Evolutionary conservation across 2,113 vertebrate genomes (phyloP), one percentile per base, ranked within the genome.

Genomic region (Pelodiscus sinensis): DNA sequence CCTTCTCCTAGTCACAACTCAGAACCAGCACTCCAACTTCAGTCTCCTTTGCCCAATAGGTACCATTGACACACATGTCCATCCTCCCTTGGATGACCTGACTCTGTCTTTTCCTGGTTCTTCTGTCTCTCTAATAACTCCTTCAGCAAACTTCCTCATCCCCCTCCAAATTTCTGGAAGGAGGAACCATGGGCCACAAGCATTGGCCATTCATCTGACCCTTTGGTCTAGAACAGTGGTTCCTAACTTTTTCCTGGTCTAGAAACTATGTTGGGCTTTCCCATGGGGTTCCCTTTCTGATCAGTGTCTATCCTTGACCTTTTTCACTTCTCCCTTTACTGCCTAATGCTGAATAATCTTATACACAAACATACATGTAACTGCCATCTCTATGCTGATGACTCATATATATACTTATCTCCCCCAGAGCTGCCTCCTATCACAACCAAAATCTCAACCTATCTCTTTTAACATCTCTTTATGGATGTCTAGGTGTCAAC

Each of bases 101-200:
- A 77, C 35, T 68, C 1, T 18, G 2, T 82, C 65, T 16, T 58
- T 82, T 94, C 3, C 35, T 88, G 86, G 1, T 81, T 87, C 50
- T 83, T 78, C 60, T 52, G n/a, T 8, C 58, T 5, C 87, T 85
- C 2, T 73, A 58, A 21, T 31, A 78, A 60, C 18, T 4, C 62
- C 16, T 87, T 93, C 60, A 56, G 9, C 58, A 60, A 10, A 27
- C 10, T 4, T 27, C 58, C 58, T 60, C 4, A 68, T 44, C 2
- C 18, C 2, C 8, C 82, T 93, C 50, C 2, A 31, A 3, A 71
- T 79, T 68, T 89, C 82, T 77, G 71, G 8, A 55, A 8, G 50
- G 1, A 1, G 0, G 3, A 71, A 78, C 71, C 27, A 60, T 10
- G 1, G 2, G 58, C 3, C 24, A n/a, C n/a, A n/a, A n/a, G n/a